phyloP scores from a whole-genome alignment of 2,797 vertebrate species.

The Hemitrygon akajei region DNA sequence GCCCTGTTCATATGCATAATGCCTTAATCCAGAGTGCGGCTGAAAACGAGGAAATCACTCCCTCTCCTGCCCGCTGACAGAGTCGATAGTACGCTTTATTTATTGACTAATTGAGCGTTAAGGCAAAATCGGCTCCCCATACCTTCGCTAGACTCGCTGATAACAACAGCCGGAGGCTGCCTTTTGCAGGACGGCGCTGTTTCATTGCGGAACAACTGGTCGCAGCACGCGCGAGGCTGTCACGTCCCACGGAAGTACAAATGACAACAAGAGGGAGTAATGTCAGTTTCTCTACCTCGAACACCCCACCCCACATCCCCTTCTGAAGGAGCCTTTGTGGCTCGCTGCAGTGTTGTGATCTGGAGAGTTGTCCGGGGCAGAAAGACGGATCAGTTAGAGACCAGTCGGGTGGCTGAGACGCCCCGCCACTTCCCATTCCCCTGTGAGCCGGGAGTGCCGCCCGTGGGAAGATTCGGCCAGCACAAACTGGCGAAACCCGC shows the following conservation, averaged over 20 bases:
- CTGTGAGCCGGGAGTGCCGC: too few species aligned
- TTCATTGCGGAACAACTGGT: background rate
- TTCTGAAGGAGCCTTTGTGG: conserved; percentile 51
- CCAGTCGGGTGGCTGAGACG: too few species aligned
- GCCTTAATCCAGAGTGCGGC: background rate
- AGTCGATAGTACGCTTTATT: background rate
- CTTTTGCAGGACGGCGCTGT: background rate
- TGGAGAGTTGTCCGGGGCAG: conserved; percentile 58
- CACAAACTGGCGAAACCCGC: background rate
- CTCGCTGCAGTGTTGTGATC: conserved; percentile 48
- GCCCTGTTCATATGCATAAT: background rate
- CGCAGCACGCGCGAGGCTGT: too few species aligned
- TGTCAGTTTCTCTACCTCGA: background rate
- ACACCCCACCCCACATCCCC: background rate
- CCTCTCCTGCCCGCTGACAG: background rate
- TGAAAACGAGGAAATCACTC: background rate
- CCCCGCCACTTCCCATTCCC: background rate
- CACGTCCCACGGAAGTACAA: background rate
- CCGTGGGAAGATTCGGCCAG: background rate
- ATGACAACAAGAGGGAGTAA: background rate
- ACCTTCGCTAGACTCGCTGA: background rate
- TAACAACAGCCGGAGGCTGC: background rate
- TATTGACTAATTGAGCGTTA: background rate
- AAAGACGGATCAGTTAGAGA: conserved; percentile 47
- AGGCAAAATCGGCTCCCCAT: background rate